phyloP scores from a whole-genome alignment of 2,113 vertebrate species.

The Dipodomys ordii region DNA sequence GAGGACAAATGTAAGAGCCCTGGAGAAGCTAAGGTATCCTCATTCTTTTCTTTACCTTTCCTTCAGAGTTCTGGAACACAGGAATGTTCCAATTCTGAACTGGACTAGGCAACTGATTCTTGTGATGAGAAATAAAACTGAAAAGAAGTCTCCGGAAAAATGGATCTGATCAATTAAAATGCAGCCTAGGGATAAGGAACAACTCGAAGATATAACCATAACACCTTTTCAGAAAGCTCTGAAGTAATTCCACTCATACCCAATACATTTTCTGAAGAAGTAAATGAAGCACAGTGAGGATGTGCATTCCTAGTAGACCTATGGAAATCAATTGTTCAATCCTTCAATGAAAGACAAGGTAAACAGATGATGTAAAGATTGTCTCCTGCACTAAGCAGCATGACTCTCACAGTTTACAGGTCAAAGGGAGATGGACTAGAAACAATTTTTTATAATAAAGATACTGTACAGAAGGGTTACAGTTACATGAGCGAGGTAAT shows the following conservation, averaged over 20 bases:
- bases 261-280: slow-evolving; percentile 22
- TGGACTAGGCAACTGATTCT: neutral
- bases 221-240: slow-evolving; percentile 18
- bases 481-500: too few species aligned
- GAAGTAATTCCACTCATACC: neutral
- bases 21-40: neutral
- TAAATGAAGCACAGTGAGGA: slow-evolving; percentile 6
- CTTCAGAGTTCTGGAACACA: slow-evolving; percentile 16
- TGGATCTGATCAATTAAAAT: neutral
- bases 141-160: neutral
- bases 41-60: neutral
- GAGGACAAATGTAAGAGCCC: neutral
- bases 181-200: neutral
- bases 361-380: neutral
- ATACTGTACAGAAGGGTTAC: too few species aligned
- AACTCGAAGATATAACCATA: neutral
- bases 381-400: neutral
- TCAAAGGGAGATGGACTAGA: too few species aligned
- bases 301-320: neutral
- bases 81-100: neutral
- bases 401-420: neutral
- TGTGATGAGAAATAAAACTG: slow-evolving; percentile 35
- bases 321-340: neutral
- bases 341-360: neutral
- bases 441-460: too few species aligned